phyloP scores from a whole-genome alignment of 2,797 vertebrate genomes.

The Microcaecilia unicolor region DNA sequence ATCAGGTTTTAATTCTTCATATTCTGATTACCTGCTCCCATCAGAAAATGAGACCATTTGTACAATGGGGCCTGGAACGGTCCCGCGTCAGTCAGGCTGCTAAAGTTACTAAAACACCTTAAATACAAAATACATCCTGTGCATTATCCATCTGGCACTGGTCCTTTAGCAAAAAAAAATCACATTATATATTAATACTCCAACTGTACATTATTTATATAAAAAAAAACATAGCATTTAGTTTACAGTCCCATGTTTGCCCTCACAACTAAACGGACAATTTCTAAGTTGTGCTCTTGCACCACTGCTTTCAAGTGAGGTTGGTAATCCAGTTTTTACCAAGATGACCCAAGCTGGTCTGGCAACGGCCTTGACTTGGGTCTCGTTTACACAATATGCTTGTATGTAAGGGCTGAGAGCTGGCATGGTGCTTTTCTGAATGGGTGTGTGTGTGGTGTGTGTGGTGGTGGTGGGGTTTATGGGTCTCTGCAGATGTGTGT shows the following conservation, averaged over 20 bases:
- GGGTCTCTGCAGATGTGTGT: too few relatives aligned
- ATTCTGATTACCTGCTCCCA: too few relatives aligned
- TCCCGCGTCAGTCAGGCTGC: too few relatives aligned
- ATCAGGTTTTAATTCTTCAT: too few relatives aligned
- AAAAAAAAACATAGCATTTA: constrained; percentile 24
- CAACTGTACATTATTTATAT: constrained; percentile 60
- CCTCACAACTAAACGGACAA: constrained; percentile 11
- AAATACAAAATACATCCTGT: constrained; percentile 36
- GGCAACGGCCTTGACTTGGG: too few relatives aligned
- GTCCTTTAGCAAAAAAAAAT: constrained; percentile 9
- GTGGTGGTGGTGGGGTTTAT: too few relatives aligned
- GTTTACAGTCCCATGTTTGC: neutral
- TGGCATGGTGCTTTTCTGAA: too few relatives aligned
- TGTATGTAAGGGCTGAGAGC: too few relatives aligned
- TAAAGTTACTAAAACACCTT: constrained; percentile 33
- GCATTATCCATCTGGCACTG: constrained; percentile 1
- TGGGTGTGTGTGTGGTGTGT: too few relatives aligned
- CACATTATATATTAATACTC: constrained; percentile 42
- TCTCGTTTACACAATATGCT: too few relatives aligned
- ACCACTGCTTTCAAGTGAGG: neutral
- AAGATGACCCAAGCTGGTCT: neutral
- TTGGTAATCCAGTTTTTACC: neutral
- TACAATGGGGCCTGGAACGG: too few relatives aligned
- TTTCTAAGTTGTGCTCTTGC: neutral
- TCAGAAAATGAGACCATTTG: too few relatives aligned